Evolutionary conservation across 2,797 vertebrate species (phyloP).

Genomic region (Rostrhamus sociabilis): DNA sequence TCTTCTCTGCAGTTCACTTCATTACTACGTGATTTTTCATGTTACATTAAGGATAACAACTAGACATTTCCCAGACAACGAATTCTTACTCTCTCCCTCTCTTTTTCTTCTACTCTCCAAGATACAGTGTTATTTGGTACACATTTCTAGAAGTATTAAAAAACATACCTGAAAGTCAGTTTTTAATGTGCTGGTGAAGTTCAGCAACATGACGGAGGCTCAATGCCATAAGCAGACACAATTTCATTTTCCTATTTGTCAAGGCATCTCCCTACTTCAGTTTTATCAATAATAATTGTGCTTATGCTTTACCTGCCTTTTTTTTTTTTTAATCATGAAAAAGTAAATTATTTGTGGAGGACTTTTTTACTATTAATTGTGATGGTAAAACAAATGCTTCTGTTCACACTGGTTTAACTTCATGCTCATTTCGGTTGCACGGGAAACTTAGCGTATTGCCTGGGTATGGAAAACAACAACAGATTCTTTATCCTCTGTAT

Average conservation of each 20-base stretch:
- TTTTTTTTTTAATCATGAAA: not conserved
- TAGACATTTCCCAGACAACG: not conserved
- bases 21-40: fast-evolving
- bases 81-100: not conserved
- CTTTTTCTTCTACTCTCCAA: not conserved
- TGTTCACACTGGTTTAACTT: not conserved
- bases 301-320: not conserved
- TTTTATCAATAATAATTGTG: not conserved
- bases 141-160: not conserved
- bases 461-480: not conserved
- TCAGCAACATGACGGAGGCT: not conserved
- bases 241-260: not conserved
- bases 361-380: not conserved
- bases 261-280: not conserved
- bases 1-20: not conserved
- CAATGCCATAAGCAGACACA: not conserved
- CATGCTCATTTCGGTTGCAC: not conserved
- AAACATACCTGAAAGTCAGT: not conserved
- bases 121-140: not conserved
- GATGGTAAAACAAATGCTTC: not conserved
- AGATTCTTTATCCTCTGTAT: not conserved
- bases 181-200: not conserved
- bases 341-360: not conserved
- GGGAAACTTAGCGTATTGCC: not conserved
- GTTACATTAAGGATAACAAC: not conserved